Percentiles rank a stretch among this genome's conserved stretches.
phyloP scores from a whole-genome alignment of 2,888 invertebrate genomes.

The Hypena proboscidalis region DNA sequence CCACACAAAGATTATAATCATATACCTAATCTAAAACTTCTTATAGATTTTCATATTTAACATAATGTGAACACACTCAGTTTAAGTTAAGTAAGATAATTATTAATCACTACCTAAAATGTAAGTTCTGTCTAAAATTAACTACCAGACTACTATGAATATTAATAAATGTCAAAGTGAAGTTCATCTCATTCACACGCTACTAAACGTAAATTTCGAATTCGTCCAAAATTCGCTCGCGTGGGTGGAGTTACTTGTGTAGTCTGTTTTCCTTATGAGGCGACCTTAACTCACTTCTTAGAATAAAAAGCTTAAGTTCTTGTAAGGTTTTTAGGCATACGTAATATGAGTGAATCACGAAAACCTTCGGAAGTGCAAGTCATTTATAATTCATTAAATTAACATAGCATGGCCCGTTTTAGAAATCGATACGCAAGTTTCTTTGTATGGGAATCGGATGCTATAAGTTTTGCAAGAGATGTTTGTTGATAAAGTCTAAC shows the following conservation, averaged over 20 bases:
- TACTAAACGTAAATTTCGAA: slow-evolving; percentile 41
- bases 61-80: no score
- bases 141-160: slow-evolving; percentile 6
- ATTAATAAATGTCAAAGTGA: slow-evolving; percentile 25
- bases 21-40: no score
- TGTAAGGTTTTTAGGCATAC: slow-evolving; percentile 28
- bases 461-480: slow-evolving; percentile 16
- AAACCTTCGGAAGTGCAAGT: slow-evolving; percentile 25
- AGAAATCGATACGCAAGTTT: slow-evolving; percentile 23
- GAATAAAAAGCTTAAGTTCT: slow-evolving; percentile 41
- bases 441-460: slow-evolving; percentile 18
- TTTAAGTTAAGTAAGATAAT: no score
- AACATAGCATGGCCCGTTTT: slow-evolving; percentile 29
- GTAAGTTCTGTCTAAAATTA: no score
- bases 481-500: slow-evolving; percentile 5
- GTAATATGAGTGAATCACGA: slow-evolving; percentile 38
- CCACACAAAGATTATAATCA: no score
- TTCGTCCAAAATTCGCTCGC: slow-evolving; percentile 39
- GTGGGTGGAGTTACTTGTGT: slow-evolving; percentile 57
- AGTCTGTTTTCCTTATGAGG: slow-evolving; percentile 59
- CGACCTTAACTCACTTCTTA: slow-evolving; percentile 48
- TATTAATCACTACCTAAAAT: no score
- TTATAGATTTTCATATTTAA: no score
- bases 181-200: slow-evolving; percentile 50
- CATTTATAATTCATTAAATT: slow-evolving; percentile 36